A percentile compares a stretch with the other conserved stretches of the same genome.
phyloP scores from a whole-genome alignment of 2,888 invertebrate species.

The Unio delphinus region DNA sequence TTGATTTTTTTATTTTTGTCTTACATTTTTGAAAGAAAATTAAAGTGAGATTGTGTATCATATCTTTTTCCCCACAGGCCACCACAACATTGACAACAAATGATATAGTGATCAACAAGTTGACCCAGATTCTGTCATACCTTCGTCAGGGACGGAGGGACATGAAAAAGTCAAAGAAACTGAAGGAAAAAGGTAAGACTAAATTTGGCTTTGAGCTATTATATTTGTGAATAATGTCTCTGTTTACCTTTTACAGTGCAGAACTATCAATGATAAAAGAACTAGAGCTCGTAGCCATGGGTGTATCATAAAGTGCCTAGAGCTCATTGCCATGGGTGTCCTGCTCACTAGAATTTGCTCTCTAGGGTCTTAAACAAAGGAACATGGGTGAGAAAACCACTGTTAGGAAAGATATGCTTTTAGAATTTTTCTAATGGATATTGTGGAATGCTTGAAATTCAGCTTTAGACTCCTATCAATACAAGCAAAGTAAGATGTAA shows the following conservation, averaged over 20 bases:
- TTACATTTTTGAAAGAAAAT: background rate
- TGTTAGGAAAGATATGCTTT: too few species aligned
- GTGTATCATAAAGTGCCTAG: too few species aligned
- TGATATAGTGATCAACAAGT: slow-evolving; percentile 90
- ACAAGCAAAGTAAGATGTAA: too few species aligned
- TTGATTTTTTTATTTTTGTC: background rate
- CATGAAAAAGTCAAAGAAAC: slow-evolving; percentile 76
- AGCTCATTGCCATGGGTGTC: too few species aligned
- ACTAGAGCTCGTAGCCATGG: too few species aligned
- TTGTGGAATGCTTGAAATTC: too few species aligned
- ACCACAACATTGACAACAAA: slow-evolving; percentile 76
- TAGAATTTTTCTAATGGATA: too few species aligned
- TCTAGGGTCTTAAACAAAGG: too few species aligned
- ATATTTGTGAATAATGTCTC: slow-evolving; percentile 1
- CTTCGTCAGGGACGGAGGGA: slow-evolving; percentile 90
- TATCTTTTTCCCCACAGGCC: slow-evolving; percentile 58
- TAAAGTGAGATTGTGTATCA: too few species aligned
- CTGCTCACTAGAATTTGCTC: too few species aligned
- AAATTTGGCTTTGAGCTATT: background rate
- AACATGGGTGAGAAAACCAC: too few species aligned
- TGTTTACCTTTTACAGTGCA: background rate
- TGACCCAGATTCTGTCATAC: slow-evolving; percentile 96
- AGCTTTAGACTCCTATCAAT: too few species aligned
- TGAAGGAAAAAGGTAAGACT: slow-evolving; percentile 58
- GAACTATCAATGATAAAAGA: background rate